Evolutionary conservation across 2,888 invertebrate genomes (phyloP).

Genomic region (Philereme vetulata): DNA sequence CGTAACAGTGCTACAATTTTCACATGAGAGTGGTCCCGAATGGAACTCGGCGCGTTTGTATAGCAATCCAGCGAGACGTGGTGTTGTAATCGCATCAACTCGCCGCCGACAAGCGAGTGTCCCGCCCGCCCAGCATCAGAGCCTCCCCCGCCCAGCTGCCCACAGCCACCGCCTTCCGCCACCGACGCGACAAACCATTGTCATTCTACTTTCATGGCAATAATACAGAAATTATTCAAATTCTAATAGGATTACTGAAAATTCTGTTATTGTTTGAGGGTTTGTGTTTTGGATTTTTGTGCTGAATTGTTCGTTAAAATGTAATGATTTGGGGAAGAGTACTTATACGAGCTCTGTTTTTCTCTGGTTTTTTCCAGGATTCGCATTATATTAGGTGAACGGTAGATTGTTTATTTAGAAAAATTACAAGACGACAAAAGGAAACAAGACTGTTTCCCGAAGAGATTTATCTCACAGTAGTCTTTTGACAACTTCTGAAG

Average conservation of each 20-base stretch:
- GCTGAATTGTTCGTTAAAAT: conserved; percentile 36
- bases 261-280: conserved; percentile 45
- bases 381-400: no score
- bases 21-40: conserved; percentile 74
- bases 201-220: conserved; percentile 77
- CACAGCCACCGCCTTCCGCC: conserved; percentile 51
- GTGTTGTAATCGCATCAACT: conserved; percentile 87
- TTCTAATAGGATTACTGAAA: conserved; percentile 67
- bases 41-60: conserved; percentile 55
- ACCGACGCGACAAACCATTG: conserved; percentile 79
- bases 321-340: conserved; percentile 1
- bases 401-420: no score
- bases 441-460: not conserved
- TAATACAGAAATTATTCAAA: conserved; percentile 52
- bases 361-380: no score
- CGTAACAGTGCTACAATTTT: conserved; percentile 79
- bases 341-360: no score
- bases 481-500: conserved; percentile 17
- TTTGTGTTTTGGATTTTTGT: conserved; percentile 30
- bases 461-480: not conserved
- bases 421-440: no score
- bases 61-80: conserved; percentile 86
- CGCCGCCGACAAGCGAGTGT: conserved; percentile 56
- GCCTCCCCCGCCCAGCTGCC: conserved; percentile 45
- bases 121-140: conserved; percentile 35